Conservation (phyloP, 2,113 vertebrate species). For the Atrichornis clamosus region DNA sequence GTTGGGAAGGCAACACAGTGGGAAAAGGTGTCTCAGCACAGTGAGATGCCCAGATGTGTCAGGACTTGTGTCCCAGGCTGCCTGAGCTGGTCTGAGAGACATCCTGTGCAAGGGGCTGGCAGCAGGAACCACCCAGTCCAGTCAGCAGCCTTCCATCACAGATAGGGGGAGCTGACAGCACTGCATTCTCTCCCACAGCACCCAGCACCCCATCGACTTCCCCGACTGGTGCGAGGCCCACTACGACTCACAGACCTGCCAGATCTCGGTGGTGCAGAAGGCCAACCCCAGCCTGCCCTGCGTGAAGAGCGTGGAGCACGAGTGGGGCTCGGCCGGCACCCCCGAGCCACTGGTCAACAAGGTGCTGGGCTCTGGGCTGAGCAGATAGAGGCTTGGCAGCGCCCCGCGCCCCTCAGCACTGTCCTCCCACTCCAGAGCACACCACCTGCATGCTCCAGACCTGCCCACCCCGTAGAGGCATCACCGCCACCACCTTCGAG, state of each 20-base stretch:
- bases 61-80: no score
- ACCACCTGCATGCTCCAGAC: slow-evolving; percentile 9
- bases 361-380: neutral
- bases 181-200: slow-evolving; percentile 58
- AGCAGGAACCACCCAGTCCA: neutral
- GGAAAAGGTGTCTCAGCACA: neutral
- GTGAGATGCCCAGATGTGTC: neutral
- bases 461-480: neutral
- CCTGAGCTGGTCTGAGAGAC: neutral
- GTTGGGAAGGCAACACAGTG: accelerated
- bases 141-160: accelerated
- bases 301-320: slow-evolving; percentile 61
- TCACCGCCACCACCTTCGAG: slow-evolving; percentile 52
- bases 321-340: slow-evolving; percentile 70
- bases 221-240: slow-evolving; percentile 85
- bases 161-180: accelerated
- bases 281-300: slow-evolving; percentile 84
- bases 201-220: slow-evolving; percentile 90
- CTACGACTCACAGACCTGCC: slow-evolving; percentile 83
- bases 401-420: accelerated
- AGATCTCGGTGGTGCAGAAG: slow-evolving; percentile 84
- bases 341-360: slow-evolving; percentile 39
- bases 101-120: accelerated
- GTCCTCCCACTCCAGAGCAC: neutral
- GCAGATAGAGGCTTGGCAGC: neutral